Base-by-base conservation (phyloP, 2,888 invertebrate species). In the Shargacucullia verbasci region DNA sequence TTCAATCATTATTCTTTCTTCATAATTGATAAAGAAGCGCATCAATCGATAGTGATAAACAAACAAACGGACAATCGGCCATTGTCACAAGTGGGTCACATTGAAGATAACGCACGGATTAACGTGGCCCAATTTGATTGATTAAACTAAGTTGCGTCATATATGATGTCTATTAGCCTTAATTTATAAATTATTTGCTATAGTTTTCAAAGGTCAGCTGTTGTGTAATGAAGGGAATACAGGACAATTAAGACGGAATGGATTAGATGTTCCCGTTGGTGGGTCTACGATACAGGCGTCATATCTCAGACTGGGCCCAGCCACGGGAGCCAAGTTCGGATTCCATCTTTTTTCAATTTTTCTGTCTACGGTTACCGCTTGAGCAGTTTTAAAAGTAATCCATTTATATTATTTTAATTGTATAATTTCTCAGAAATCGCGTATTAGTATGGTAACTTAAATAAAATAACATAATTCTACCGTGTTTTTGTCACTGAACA, bases 31-130 rank as follows among this genome's bases (percentile, higher is more conserved):
- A 31, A 13, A 41, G 38, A 43, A 49, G 1, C 9, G n/a, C 35
- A 40, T 70, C 48, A 46, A 54, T 69, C 29, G 37, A 2, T 29
- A 47, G 20, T 39, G 44, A 70, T 52, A 41, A 39, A 33, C 9
- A 37, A 52, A 39, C 34, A n/a, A 27, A 59, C 31, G 47, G 46
- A 78, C 71, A 76, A 79, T 73, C 66, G 60, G 44, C 62, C 63
- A 79, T 79, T 83, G 81, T 80, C 52, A 63, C 60, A 86, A 84
- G 75, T 86, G 62, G 87, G 86, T 79, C 85, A 81, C 52, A 60
- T 38, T 27, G 27, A 25, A 75, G 82, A 86, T 85, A 87, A 80
- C 75, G 70, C 54, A 65, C 11, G 81, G 84, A 86, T 86, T 81
- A 85, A 63, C 71, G 64, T 59, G 57, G 63, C 56, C 65, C 74